Base-by-base conservation (phyloP, 2,888 invertebrate genomes). In the Gasteruption jaculator region DNA sequence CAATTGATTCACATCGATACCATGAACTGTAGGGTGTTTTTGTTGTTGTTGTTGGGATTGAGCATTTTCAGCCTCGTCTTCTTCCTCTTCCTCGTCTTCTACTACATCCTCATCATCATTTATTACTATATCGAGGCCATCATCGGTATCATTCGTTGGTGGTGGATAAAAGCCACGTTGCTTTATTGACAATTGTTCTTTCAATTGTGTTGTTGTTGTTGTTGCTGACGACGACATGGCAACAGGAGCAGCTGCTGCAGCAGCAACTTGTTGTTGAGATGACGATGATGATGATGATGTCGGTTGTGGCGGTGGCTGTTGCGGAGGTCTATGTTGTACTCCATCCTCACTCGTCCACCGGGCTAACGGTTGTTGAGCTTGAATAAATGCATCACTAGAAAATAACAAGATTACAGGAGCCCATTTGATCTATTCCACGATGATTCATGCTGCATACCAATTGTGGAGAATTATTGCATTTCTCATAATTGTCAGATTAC, bases 311-410 rank as follows among this genome's bases (percentile, higher is more conserved):
- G 74, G 74, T 58, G 76, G 74, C 61, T 74, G 71, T 59, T 62
- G 75, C 68, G 72, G 63, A 52, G 61, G 59, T 47, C 63, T 59
- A 51, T 64, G 63, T 50, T 68, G 61, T 21, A 63, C 57, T 56
- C 61, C 60, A 75, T 87, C 87, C 79, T 89, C 87, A 86, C 88
- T 90, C 81, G 87, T 89, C 87, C 89, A 89, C 82, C 86, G 88
- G 85, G 86, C 89, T 86, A 87, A 83, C 82, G 86, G 88, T 86
- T 86, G 89, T 86, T 88, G 90, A 87, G 90, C 89, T 88, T 90
- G 88, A 88, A 89, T 87, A 88, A 89, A 90, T 83, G 88, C 88
- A 88, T 88, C 89, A 88, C 89, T 90, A 88, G 83, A 88, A 88
- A 86, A 86, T 84, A 86, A 84, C 82, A 83, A 83, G 57, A 66